Conservation (phyloP, 2,888 invertebrate species). For the Hyposoter dolosus region DNA sequence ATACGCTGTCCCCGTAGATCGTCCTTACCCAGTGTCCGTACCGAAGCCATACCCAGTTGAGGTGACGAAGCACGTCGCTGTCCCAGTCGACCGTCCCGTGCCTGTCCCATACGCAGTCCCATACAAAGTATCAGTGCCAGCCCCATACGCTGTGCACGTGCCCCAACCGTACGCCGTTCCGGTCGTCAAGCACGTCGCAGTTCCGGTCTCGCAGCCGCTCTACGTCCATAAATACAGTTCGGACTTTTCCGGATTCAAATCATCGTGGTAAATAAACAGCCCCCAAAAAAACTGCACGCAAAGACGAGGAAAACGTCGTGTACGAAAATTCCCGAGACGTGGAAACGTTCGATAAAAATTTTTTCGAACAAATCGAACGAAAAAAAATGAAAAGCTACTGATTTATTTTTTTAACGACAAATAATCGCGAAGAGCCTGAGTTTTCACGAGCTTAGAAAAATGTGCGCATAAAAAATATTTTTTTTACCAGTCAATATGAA, state of each 20-base stretch:
- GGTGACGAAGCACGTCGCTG: constrained; percentile 81
- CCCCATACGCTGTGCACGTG: constrained; percentile 80
- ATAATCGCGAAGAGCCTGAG: background rate
- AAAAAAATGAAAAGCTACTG: background rate
- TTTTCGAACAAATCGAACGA: background rate
- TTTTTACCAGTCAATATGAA: background rate
- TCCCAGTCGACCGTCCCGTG: constrained; percentile 81
- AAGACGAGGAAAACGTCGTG: background rate
- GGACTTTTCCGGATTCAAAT: constrained; percentile 51
- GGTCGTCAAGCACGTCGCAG: constrained; percentile 78
- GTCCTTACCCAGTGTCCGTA: constrained; percentile 82
- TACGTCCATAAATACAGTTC: constrained; percentile 71
- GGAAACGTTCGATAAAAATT: background rate
- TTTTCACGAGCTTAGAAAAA: background rate
- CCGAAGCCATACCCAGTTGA: constrained; percentile 83
- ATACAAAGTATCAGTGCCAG: constrained; percentile 80
- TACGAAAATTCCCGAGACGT: background rate
- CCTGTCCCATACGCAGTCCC: constrained; percentile 78
- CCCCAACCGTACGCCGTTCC: constrained; percentile 82
- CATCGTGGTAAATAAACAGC: constrained; percentile 50
- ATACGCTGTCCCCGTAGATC: constrained; percentile 82
- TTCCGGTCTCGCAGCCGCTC: constrained; percentile 80
- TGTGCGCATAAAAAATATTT: background rate
- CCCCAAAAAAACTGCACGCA: background rate
- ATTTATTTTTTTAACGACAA: background rate